phyloP scores from a whole-genome alignment of 1,140 invertebrate genomes.

The Drosophila rhopaloa region DNA sequence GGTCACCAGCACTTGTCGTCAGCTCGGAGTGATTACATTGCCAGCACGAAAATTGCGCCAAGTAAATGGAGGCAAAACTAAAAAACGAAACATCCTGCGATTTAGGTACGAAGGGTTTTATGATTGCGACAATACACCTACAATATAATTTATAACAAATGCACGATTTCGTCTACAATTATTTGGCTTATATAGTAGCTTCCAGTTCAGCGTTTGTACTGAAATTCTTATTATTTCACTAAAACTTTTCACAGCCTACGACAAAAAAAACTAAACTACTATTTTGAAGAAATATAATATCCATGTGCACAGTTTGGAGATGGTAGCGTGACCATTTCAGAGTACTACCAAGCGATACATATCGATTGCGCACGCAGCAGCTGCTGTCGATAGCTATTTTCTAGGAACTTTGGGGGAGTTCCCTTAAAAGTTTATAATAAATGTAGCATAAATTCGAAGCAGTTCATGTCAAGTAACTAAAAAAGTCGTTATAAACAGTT shows the following conservation, averaged over 20 bases:
- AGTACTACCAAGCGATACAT: background rate
- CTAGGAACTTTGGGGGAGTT: background rate
- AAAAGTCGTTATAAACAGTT: no score
- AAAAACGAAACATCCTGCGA: constrained; percentile 6
- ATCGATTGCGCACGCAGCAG: constrained; percentile 12
- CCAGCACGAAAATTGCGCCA: constrained; percentile 45
- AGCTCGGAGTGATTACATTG: constrained; percentile 40
- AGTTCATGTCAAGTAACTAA: no score
- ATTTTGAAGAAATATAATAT: constrained; percentile 20
- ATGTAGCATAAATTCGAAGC: no score
- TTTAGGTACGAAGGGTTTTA: background rate
- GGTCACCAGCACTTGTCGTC: constrained; percentile 51
- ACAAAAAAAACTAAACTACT: constrained; percentile 33
- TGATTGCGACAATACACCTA: constrained; percentile 6
- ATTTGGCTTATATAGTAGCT: constrained; percentile 22
- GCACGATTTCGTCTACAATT: constrained; percentile 19
- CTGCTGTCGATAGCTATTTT: background rate
- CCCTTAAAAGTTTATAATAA: background rate
- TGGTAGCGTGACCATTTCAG: background rate
- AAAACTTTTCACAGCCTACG: constrained; percentile 52
- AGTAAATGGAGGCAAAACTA: constrained; percentile 39
- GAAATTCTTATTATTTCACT: constrained; percentile 36
- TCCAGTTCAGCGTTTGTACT: constrained; percentile 19
- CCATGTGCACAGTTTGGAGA: constrained; percentile 33
- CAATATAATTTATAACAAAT: constrained; percentile 30